These are phyloP conservation scores for Amphipoea oculea DNA, from an alignment of 2,888 invertebrate species.

Conservation along the genomic window DNA sequence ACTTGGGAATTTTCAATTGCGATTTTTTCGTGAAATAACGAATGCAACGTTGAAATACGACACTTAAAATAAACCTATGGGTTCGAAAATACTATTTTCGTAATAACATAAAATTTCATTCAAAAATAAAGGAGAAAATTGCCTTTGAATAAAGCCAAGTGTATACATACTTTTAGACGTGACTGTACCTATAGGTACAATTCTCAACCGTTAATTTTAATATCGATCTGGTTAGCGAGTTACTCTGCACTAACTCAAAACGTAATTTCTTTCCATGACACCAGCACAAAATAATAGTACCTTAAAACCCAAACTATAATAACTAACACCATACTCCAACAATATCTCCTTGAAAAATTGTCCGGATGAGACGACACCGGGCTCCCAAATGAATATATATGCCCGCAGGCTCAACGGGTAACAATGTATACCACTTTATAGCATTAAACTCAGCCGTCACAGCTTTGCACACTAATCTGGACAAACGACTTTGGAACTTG, in stretches of 20 bases:
- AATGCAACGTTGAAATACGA: too few species aligned
- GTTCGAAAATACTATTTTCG: too few species aligned
- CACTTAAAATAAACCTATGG: too few species aligned
- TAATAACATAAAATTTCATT: too few species aligned
- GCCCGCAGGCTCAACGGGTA: constrained; percentile 43
- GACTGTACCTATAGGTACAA: too few species aligned
- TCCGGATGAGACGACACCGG: constrained; percentile 46
- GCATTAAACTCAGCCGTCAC: constrained; percentile 65
- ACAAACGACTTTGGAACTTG: constrained; percentile 67
- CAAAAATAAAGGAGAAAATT: too few species aligned
- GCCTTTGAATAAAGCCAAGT: too few species aligned
- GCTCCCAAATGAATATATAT: constrained; percentile 69
- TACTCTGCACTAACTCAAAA: background rate
- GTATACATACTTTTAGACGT: too few species aligned
- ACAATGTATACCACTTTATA: constrained; percentile 68
- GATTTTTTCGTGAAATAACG: too few species aligned
- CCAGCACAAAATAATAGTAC: background rate
- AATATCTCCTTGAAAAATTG: constrained; percentile 67
- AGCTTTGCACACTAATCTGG: constrained; percentile 65
- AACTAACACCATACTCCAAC: constrained; percentile 6
- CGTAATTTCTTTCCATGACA: background rate
- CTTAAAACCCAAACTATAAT: background rate
- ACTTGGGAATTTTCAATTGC: too few species aligned
- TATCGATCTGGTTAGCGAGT: background rate
- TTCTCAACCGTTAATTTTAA: background rate